Conservation (phyloP, 2,888 invertebrate species). For the Alentia gelatinosa region DNA sequence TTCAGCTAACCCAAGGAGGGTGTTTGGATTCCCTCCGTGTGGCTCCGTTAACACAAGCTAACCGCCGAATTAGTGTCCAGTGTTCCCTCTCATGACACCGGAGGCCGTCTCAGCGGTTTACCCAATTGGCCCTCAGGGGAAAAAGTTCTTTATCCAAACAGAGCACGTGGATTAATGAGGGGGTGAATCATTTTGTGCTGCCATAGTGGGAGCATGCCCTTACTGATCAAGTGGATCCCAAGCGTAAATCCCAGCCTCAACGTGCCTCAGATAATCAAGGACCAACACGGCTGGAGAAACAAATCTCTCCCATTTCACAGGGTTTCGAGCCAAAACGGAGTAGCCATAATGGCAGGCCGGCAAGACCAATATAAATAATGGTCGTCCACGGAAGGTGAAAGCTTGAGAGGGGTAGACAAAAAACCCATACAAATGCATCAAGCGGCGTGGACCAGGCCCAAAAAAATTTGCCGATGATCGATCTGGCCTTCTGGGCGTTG, state of each 20-base stretch:
- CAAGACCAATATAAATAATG: not conserved
- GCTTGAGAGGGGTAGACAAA: not conserved
- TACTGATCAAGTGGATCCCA: not conserved
- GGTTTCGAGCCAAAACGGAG: not conserved
- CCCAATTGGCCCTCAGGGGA: not conserved
- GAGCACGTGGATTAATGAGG: not conserved
- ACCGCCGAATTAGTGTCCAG: not conserved
- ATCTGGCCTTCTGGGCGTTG: not conserved
- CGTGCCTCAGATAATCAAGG: not conserved
- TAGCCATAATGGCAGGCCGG: not conserved
- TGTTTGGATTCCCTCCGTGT: not conserved
- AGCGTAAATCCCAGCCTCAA: not conserved
- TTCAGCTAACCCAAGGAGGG: not conserved
- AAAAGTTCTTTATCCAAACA: not conserved
- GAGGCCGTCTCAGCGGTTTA: not conserved
- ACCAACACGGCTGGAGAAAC: not conserved
- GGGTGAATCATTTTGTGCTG: not conserved
- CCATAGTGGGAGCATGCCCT: not conserved
- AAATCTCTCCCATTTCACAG: slow-evolving; percentile 1
- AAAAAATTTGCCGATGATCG: not conserved
- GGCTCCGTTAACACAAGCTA: not conserved
- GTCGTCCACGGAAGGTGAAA: not conserved
- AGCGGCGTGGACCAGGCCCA: not conserved
- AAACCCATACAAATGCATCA: not conserved
- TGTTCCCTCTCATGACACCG: not conserved